Percentiles rank a stretch among this genome's conserved stretches.
phyloP scores from a whole-genome alignment of 2,113 vertebrate species.

The Nibea coibor region DNA sequence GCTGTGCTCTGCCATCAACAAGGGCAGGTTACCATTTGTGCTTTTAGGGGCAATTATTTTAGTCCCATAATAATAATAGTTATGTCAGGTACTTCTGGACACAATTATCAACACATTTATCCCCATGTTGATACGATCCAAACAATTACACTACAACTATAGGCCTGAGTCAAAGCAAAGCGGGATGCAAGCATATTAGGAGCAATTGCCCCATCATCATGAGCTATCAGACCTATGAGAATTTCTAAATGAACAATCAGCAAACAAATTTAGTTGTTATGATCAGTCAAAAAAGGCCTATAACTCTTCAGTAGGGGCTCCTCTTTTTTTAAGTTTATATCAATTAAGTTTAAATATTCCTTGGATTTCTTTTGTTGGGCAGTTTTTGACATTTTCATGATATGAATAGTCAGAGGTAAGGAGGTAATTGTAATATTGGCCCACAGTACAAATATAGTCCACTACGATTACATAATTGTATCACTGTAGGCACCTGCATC shows the following conservation, averaged over 20 bases:
- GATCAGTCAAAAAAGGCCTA: neutral
- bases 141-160: neutral
- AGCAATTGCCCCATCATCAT: neutral
- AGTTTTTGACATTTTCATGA: neutral
- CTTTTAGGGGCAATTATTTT: neutral
- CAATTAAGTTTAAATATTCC: no score
- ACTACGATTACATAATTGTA: neutral
- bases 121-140: neutral
- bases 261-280: neutral
- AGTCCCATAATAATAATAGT: neutral
- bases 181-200: neutral
- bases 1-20: constrained; percentile 13
- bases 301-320: neutral
- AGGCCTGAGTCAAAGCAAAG: neutral
- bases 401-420: neutral
- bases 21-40: neutral
- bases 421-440: no score
- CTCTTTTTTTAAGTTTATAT: no score
- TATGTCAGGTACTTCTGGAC: neutral
- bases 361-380: neutral
- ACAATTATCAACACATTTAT: neutral
- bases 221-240: neutral
- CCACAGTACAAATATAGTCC: neutral
- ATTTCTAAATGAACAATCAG: neutral
- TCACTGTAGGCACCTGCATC: neutral